A percentile compares a stretch with the other conserved stretches of the same genome.
phyloP scores from a whole-genome alignment of 2,113 vertebrate species.

The Serinus canaria region DNA sequence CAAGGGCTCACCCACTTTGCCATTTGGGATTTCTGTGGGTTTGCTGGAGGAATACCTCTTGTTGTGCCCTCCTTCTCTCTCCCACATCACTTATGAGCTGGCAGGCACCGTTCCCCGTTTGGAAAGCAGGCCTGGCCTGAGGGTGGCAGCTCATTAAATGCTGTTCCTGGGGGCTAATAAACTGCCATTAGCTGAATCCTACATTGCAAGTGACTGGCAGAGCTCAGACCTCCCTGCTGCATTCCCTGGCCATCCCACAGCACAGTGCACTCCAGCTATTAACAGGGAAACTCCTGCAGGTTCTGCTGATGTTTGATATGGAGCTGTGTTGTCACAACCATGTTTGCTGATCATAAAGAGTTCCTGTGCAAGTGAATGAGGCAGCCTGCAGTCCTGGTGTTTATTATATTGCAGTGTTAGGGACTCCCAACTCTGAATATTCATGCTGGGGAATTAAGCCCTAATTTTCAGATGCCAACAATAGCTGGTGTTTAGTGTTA shows the following conservation, averaged over 20 bases:
- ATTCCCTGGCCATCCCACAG: slow-evolving; percentile 27
- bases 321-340: neutral
- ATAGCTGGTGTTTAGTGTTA: neutral
- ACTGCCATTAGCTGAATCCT: neutral
- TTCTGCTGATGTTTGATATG: slow-evolving; percentile 45
- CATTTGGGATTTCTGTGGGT: neutral
- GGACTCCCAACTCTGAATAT: slow-evolving; percentile 15
- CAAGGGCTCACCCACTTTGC: neutral
- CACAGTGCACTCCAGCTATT: neutral
- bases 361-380: neutral
- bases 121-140: neutral
- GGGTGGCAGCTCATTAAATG: slow-evolving; percentile 40
- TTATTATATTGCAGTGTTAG: slow-evolving; percentile 7
- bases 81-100: neutral
- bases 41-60: neutral
- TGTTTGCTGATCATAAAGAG: slow-evolving; percentile 26
- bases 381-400: neutral
- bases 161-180: slow-evolving; percentile 35
- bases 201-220: slow-evolving; percentile 20
- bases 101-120: neutral
- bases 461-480: slow-evolving; percentile 3
- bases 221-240: slow-evolving; percentile 24
- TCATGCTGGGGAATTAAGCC: slow-evolving; percentile 32
- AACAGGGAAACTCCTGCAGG: neutral
- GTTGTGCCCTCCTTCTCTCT: neutral